Conservation (phyloP, 1,140 invertebrate species). For the Marisa cornuarietis region DNA sequence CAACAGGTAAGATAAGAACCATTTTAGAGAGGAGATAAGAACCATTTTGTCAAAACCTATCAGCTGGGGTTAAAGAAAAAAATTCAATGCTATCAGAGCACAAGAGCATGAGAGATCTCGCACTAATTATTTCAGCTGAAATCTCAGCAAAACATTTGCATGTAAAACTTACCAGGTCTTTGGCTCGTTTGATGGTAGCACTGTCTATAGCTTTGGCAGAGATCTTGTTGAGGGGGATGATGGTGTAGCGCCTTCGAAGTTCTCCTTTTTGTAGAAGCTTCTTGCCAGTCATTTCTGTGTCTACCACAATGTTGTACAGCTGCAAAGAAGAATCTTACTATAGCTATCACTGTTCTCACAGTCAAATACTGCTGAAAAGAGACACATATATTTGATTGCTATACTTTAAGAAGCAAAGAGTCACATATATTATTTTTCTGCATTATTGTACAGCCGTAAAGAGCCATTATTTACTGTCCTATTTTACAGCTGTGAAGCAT, state of each 20-base stretch:
- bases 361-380: no score
- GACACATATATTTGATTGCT: no score
- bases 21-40: no score
- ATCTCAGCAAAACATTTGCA: not conserved
- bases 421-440: not conserved
- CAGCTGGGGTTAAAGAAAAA: no score
- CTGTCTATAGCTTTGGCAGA: slow-evolving; percentile 72
- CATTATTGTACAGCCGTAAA: not conserved
- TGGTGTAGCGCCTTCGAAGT: slow-evolving; percentile 80
- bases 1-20: no score
- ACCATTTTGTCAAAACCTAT: no score
- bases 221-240: slow-evolving; percentile 94
- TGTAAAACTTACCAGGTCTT: slow-evolving; percentile 74
- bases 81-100: not conserved
- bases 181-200: slow-evolving; percentile 74
- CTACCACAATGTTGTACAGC: slow-evolving; percentile 92
- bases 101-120: not conserved
- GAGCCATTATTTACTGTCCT: not conserved
- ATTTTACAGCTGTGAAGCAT: not conserved
- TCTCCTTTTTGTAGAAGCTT: slow-evolving; percentile 84
- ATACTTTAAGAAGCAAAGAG: no score
- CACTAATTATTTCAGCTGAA: not conserved
- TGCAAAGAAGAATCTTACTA: slow-evolving; percentile 63
- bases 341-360: no score
- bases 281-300: slow-evolving; percentile 86